Conservation (phyloP, 2,113 vertebrate species). For the Hyperopisus bebe region DNA sequence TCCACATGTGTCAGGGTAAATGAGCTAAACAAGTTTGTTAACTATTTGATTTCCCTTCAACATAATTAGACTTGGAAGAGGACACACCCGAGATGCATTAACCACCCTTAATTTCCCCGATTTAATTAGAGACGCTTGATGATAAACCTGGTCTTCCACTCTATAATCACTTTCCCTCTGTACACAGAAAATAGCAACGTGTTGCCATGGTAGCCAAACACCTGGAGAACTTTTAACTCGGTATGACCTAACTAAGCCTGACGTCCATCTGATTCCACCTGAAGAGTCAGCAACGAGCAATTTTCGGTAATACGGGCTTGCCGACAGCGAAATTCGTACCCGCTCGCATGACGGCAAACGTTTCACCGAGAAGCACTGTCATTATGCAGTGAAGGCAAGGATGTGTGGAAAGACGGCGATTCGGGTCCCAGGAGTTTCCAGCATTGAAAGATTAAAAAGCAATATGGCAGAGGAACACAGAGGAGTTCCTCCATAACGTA, state of each 20-base stretch:
- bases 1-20: not conserved
- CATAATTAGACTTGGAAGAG: not conserved
- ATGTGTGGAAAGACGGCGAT: not conserved
- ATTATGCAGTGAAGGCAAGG: not conserved
- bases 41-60: not conserved
- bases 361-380: not conserved
- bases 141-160: not conserved
- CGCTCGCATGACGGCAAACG: not conserved
- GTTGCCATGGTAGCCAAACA: not conserved
- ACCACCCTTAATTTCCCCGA: not conserved
- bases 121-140: slow-evolving; percentile 5
- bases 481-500: not conserved
- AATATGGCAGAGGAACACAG: not conserved
- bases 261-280: not conserved
- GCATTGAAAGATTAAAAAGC: not conserved
- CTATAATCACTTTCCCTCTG: slow-evolving; percentile 4
- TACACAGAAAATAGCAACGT: not conserved
- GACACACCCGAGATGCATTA: not conserved
- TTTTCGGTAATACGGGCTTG: not conserved
- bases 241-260: not conserved
- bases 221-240: not conserved
- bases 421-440: not conserved
- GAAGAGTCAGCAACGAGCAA: not conserved
- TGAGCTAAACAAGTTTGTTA: not conserved
- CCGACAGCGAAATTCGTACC: not conserved